Evolutionary conservation across 2,888 invertebrate genomes (phyloP).

Genomic region (Drosophila tanythrix): DNA sequence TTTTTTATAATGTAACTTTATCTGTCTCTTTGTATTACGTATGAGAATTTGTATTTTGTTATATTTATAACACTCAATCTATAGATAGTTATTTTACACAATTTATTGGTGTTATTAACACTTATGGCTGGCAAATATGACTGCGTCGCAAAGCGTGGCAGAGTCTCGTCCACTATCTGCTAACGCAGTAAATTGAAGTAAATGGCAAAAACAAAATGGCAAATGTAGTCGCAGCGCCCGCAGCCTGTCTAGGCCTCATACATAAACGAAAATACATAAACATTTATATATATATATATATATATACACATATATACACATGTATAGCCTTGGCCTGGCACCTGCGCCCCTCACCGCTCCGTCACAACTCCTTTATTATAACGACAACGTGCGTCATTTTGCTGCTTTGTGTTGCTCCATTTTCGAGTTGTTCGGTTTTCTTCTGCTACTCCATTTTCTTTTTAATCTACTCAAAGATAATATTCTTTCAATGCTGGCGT

Average conservation of each 20-base stretch:
- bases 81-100: not conserved
- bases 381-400: constrained; percentile 72
- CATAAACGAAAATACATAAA: not conserved
- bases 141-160: not conserved
- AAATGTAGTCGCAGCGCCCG: constrained; percentile 33
- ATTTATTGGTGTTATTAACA: not conserved
- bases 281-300: constrained; percentile 2
- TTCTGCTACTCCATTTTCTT: constrained; percentile 35
- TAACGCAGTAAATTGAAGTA: constrained; percentile 12
- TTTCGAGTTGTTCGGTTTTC: constrained; percentile 55
- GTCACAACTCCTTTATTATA: constrained; percentile 54
- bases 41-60: not conserved
- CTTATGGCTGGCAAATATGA: not conserved
- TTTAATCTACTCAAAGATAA: constrained; percentile 78
- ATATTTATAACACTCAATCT: not conserved
- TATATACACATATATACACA: not conserved
- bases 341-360: constrained; percentile 8
- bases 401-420: constrained; percentile 60
- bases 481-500: constrained; percentile 71
- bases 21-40: not conserved
- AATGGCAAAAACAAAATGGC: constrained; percentile 34
- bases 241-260: constrained; percentile 49
- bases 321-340: constrained; percentile 37
- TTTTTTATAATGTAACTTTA: not conserved
- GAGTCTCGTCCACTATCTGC: not conserved